Evolutionary conservation across 2,797 vertebrate species (phyloP), one percentile per base, ranked within the genome.

Genomic region (Micropoecilia bifurca): DNA sequence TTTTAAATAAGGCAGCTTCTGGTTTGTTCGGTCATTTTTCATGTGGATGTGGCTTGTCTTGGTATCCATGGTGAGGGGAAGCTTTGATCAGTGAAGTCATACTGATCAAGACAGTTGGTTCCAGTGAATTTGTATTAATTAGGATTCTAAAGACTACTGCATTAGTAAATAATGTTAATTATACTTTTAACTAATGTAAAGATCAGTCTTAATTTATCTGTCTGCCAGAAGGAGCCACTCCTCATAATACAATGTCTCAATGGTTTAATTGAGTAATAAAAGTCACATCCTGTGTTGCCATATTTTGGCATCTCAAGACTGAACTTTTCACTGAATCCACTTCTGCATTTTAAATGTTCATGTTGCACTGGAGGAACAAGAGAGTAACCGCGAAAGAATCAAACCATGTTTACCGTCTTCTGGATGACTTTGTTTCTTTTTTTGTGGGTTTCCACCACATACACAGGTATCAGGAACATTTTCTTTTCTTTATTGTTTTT

Each of bases 341-440:
- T 73, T 72, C 48, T 73, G 28, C 9, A 18, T 74, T 75, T 74
- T 20, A 16, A 47, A 43, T 7, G 20, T 0, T 4, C 8, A 30
- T 9, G 68, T 3, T 28, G 12, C 12, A 18, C 4, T 74, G 13
- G n/a, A 22, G 45, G 46, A 36, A 25, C 20, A 5, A 59, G 14
- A 75, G 9, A 36, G 45, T 28, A 30, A 9, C 0, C 0, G 39
- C 12, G 47, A 6, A 45, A 1, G 0, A 36, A 74, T 59, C n/a
- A 22, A 1, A 30, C 14, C 43, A 92, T 90, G 86, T 76, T 85
- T 76, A 66, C 82, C 78, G 63, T 91, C 53, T 45, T 87, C 59
- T 92, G 84, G 85, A 43, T 6, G 0, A 14, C 59, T 80, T 55
- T 91, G 78, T 57, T 91, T 50, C 68, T 84, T 76, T 78, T 57